These are phyloP conservation scores for Cephus nigrinus DNA, from an alignment of 2,888 invertebrate species.

Conservation along the genomic window DNA sequence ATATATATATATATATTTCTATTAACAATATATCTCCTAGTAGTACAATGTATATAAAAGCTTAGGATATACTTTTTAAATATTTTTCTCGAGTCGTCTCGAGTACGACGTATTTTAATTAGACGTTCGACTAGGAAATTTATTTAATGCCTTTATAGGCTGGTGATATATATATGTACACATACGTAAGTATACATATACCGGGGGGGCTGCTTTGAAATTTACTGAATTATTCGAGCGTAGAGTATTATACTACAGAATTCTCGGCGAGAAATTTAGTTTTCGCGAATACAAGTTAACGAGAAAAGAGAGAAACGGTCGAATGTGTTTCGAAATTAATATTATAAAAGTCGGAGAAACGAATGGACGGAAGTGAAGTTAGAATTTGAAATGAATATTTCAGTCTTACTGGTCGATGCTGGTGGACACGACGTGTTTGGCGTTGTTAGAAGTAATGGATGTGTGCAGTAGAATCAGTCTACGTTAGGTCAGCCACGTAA, in stretches of 20 bases:
- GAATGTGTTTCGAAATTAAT: not conserved
- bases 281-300: not conserved
- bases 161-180: not conserved
- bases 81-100: not conserved
- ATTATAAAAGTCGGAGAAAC: no score
- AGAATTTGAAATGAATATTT: not conserved
- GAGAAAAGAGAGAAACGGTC: not conserved
- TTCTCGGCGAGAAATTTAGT: not conserved
- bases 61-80: not conserved
- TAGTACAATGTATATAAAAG: not conserved
- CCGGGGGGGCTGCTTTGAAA: not conserved
- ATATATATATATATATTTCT: no score
- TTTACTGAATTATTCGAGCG: not conserved
- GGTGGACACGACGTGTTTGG: not conserved
- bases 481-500: not conserved
- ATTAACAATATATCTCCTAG: not conserved
- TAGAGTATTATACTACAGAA: not conserved
- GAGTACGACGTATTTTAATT: not conserved
- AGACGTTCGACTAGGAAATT: not conserved
- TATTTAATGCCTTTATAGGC: not conserved
- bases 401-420: not conserved
- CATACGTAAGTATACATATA: not conserved
- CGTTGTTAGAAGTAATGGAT: not conserved
- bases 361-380: not conserved
- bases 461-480: not conserved